Evolutionary conservation across 2,113 vertebrate genomes (phyloP).

Genomic region (Ginglymostoma cirratum): DNA sequence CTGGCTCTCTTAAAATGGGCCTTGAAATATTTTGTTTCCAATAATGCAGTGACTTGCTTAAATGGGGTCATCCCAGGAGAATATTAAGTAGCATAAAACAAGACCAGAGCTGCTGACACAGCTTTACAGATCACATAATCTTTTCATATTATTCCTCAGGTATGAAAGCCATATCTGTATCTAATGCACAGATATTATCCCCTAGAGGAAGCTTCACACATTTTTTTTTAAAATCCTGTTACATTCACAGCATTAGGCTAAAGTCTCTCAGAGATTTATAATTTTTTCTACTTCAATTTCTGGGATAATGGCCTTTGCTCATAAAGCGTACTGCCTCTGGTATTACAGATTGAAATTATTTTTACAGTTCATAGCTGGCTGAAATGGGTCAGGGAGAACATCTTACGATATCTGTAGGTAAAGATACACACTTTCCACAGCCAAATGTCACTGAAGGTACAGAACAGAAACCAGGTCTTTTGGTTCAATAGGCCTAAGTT

Average conservation of each 20-base stretch:
- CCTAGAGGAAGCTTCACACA: neutral
- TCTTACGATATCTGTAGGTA: neutral
- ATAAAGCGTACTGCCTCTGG: neutral
- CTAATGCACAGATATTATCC: conserved; percentile 29
- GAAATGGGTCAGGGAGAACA: neutral
- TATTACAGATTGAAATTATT: neutral
- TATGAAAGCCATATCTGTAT: conserved; percentile 30
- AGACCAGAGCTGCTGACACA: conserved; percentile 30
- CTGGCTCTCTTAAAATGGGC: neutral
- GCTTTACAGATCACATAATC: conserved; percentile 31
- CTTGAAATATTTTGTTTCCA: neutral
- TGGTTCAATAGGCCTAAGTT: neutral
- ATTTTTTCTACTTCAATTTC: neutral
- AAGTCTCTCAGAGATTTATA: neutral
- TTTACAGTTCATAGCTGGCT: neutral
- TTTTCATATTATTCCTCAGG: conserved; percentile 34
- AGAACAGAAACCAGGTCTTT: neutral
- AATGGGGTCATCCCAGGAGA: conserved; percentile 13
- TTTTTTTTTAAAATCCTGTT: neutral
- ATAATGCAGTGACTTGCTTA: neutral
- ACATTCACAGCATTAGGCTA: neutral
- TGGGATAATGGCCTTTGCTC: neutral
- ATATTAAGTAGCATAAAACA: neutral
- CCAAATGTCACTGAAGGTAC: neutral
- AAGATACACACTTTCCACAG: neutral